A percentile compares a stretch with the other conserved stretches of the same genome.
Conservation (phyloP, 2,113 vertebrate genomes). For the Piprites chloris region DNA sequence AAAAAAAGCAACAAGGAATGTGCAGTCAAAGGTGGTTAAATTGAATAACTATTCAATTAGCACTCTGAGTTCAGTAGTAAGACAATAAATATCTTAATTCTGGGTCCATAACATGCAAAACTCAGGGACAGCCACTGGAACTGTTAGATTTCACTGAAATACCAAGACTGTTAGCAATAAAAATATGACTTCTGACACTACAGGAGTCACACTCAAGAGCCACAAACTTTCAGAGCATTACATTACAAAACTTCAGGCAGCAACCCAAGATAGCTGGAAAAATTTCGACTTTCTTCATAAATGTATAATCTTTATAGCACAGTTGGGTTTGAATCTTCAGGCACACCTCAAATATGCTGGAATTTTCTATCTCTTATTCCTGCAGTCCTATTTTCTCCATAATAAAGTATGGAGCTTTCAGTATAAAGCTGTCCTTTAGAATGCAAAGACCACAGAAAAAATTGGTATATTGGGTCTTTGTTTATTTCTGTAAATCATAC, state of each 20-base stretch:
- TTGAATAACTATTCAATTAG: background rate
- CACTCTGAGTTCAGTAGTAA: background rate
- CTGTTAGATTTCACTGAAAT: background rate
- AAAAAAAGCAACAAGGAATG: background rate
- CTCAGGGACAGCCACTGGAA: background rate
- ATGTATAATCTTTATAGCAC: background rate
- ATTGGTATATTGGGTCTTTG: background rate
- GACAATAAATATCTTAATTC: background rate
- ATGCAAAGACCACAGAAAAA: background rate
- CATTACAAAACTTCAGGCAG: background rate
- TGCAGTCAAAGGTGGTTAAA: background rate
- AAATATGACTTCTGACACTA: background rate
- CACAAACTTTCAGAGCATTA: background rate
- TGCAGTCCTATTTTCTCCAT: background rate
- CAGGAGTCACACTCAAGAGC: background rate
- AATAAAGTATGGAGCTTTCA: background rate
- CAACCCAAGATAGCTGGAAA: background rate
- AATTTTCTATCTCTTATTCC: background rate
- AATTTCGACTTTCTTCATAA: background rate
- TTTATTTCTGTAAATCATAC: background rate
- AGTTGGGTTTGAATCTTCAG: background rate
- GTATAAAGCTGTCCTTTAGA: background rate
- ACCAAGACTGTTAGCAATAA: background rate
- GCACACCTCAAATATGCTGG: background rate
- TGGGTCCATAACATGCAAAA: background rate